Evolutionary conservation across 2,113 vertebrate genomes (phyloP), one percentile per base, ranked within the genome.

Genomic region (Haplochromis burtoni): DNA sequence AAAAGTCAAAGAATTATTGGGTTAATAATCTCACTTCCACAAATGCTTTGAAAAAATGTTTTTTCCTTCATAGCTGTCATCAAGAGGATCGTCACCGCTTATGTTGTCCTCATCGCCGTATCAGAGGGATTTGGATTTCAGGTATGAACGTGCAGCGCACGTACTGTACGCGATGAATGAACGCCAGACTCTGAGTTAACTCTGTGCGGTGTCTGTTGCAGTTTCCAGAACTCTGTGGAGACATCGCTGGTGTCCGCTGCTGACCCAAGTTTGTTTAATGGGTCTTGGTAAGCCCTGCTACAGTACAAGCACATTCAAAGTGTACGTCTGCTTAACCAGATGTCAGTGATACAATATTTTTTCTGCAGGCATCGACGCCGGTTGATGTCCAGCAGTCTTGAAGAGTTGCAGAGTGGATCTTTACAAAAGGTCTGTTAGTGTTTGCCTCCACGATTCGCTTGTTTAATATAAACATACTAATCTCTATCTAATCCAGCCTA

Each of bases 311-410:
- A 2, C 14, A 13, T 26, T 82, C 55, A 31, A 14, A 19, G 6
- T 0, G 79, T 42, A 47, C 17, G 0, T 35, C 59, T 6, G 10
- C 17, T 45, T 10, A 33, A 40, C n/a, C 31, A 45, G 42, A 66
- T 14, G 49, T 9, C 16, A 66, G 9, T 6, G 10, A 35, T 16
- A 1, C 10, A 21, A 68, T n/a, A 0, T 54, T 81, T 35, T 95
- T 83, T 89, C 73, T 51, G 26, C 92, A 99, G 99, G 96, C 87
- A 89, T 59, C 88, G 91, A n/a, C 95, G 93, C 90, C 97, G 97
- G 91, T 96, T 98, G 86, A 94, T 98, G 81, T 99, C 98, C 68
- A 97, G 96, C 85, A 99, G 99, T 81, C 96, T 99, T 5, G 98
- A 99, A 94, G 98, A 99, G 92, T 81, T 99, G 90, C 98, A 98